These are phyloP conservation scores for Prionailurus bengalensis DNA, from an alignment of 2,113 vertebrate genomes.

Conservation along the genomic window DNA sequence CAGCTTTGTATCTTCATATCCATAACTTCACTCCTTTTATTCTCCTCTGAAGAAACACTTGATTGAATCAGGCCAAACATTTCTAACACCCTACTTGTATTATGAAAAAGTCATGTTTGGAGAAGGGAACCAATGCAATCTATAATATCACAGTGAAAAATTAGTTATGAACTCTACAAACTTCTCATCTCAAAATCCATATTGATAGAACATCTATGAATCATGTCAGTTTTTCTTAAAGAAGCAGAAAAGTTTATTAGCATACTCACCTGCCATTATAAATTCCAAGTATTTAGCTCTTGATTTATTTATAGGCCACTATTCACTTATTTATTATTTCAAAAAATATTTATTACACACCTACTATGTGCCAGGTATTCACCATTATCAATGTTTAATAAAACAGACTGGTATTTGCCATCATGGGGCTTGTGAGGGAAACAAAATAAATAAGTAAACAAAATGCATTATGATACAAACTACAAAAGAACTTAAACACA, in stretches of 20 bases:
- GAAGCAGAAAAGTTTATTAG: background rate
- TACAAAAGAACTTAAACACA: background rate
- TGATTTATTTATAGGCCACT: background rate
- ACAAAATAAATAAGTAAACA: background rate
- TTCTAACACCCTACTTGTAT: background rate
- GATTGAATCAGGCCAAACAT: background rate
- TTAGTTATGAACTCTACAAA: background rate
- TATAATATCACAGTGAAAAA: background rate
- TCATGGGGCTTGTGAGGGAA: background rate
- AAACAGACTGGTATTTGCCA: background rate
- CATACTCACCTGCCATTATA: background rate
- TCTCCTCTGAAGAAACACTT: background rate
- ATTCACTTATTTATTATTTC: background rate
- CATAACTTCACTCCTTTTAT: background rate
- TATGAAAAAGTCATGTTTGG: background rate
- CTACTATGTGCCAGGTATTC: background rate
- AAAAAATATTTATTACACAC: background rate
- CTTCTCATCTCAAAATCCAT: slow-evolving; percentile 43
- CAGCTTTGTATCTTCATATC: background rate
- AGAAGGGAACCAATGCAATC: background rate
- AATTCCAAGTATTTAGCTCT: background rate
- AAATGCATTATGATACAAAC: background rate
- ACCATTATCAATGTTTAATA: background rate
- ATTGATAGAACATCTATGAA: background rate
- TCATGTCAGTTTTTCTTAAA: background rate